phyloP scores from a whole-genome alignment of 2,113 vertebrate genomes.

The Eclectus roratus region DNA sequence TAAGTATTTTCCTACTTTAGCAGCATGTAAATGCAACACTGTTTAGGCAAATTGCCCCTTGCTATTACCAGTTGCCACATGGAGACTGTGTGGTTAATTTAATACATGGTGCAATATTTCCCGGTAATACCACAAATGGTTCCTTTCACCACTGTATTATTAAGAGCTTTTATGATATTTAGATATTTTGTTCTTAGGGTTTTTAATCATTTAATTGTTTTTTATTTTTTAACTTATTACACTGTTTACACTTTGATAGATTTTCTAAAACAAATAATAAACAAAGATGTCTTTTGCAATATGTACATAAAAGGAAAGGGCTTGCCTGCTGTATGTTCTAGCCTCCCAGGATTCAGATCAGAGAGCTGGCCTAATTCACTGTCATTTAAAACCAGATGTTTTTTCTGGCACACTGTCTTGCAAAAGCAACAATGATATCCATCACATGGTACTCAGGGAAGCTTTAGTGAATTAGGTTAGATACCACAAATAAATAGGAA shows the following conservation, averaged over 20 bases:
- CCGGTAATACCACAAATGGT: neutral
- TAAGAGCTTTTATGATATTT: neutral
- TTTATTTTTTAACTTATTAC: neutral
- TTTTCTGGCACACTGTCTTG: slow-evolving; percentile 35
- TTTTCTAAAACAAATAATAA: slow-evolving; percentile 46
- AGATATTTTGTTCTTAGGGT: accelerated
- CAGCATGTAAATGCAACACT: neutral
- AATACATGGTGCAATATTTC: neutral
- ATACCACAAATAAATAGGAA: slow-evolving; percentile 3
- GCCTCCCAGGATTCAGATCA: slow-evolving; percentile 35
- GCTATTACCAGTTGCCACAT: neutral
- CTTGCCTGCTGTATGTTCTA: neutral
- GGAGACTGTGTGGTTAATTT: neutral
- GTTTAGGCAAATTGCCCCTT: neutral
- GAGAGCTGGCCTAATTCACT: slow-evolving; percentile 35
- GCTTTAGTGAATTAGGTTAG: neutral
- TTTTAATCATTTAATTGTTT: neutral
- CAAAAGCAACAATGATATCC: slow-evolving; percentile 34
- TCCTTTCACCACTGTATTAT: neutral
- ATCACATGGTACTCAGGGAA: slow-evolving; percentile 33
- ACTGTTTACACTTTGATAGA: slow-evolving; percentile 18
- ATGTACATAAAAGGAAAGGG: slow-evolving; percentile 13
- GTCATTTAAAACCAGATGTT: slow-evolving; percentile 58
- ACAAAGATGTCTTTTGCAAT: slow-evolving; percentile 15
- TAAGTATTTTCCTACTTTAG: neutral